phyloP scores from a whole-genome alignment of 2,113 vertebrate species.

The Procavia capensis region DNA sequence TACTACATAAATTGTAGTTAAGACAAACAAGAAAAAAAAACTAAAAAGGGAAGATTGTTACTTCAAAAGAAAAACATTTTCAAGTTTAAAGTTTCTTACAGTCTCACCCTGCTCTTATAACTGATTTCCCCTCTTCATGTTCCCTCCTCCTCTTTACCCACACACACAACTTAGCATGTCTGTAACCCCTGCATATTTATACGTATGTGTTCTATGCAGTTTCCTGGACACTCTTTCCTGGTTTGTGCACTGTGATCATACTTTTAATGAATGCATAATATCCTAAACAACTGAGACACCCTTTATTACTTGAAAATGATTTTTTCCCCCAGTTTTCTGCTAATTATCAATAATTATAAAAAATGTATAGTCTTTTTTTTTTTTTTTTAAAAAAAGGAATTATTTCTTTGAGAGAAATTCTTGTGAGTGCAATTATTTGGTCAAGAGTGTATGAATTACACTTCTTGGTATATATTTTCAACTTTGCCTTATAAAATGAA shows the following conservation, averaged over 20 bases:
- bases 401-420: constrained; percentile 31
- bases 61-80: neutral
- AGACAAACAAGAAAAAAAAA: neutral
- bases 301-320: constrained; percentile 22
- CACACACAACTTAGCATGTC: neutral
- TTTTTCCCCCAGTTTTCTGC: constrained; percentile 21
- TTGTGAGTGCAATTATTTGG: neutral
- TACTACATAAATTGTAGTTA: neutral
- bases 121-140: neutral
- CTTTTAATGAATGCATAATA: neutral
- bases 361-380: neutral
- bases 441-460: constrained; percentile 24
- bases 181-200: neutral
- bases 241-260: neutral
- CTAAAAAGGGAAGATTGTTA: neutral
- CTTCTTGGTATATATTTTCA: constrained; percentile 13
- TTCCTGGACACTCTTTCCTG: neutral
- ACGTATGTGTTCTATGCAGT: neutral
- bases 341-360: constrained; percentile 21
- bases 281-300: constrained; percentile 19
- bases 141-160: neutral
- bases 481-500: neutral
- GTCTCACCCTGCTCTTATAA: neutral
- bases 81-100: neutral
- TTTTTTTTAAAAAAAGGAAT: neutral